Evolutionary conservation across 2,113 vertebrate genomes (phyloP).

Genomic region (Leiothrix lutea): DNA sequence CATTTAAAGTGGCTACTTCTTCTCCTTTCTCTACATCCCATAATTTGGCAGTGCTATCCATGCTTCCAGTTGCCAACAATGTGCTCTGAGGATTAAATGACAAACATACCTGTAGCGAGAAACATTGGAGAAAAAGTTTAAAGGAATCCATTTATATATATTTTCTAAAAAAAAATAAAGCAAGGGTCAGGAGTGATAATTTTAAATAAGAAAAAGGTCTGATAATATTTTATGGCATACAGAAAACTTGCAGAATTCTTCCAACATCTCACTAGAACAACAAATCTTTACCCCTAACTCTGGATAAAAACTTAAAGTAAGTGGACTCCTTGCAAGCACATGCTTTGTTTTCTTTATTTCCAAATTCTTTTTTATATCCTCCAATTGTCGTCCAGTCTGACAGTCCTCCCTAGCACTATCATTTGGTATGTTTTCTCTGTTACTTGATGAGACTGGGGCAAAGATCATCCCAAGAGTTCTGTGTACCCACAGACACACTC

Average conservation of each 20-base stretch:
- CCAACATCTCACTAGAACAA: background rate
- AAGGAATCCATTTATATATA: background rate
- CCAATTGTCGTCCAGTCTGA: background rate
- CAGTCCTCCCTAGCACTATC: background rate
- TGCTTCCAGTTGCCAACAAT: constrained; percentile 91
- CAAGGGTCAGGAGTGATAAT: background rate
- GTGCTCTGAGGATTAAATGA: constrained; percentile 95
- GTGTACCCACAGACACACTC: background rate
- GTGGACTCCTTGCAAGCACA: background rate
- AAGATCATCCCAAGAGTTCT: background rate
- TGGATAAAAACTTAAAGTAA: background rate
- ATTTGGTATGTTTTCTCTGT: background rate
- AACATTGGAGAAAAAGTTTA: background rate
- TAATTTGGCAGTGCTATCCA: constrained; percentile 88
- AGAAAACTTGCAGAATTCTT: background rate
- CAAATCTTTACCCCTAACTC: background rate
- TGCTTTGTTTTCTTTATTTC: background rate
- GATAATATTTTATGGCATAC: background rate
- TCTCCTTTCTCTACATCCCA: constrained; percentile 90
- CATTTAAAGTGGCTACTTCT: constrained; percentile 81
- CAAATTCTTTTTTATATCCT: background rate
- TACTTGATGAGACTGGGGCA: background rate
- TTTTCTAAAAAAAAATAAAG: background rate
- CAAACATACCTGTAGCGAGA: constrained; percentile 85
- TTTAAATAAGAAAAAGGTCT: background rate